These are phyloP conservation scores for Psilopsiagon aymara DNA, from an alignment of 2,113 vertebrate species.

Conservation along the genomic window DNA sequence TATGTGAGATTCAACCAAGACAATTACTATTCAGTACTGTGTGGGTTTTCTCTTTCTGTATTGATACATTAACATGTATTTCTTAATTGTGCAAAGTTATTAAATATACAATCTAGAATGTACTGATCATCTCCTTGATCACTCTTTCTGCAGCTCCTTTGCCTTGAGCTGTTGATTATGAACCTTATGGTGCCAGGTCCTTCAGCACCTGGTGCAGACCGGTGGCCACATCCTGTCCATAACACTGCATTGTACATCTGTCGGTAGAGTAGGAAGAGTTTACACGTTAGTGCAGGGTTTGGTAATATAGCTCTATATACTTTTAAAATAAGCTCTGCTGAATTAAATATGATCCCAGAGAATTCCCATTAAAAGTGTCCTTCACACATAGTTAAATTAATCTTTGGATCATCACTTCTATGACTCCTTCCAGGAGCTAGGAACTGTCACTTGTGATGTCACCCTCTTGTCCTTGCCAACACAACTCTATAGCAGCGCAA, in stretches of 20 bases:
- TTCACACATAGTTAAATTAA: background rate
- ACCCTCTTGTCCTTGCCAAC: background rate
- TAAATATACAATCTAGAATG: fast-evolving
- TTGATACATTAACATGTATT: background rate
- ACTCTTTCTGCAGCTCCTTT: background rate
- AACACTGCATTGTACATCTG: fast-evolving
- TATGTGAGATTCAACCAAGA: background rate
- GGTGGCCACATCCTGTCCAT: background rate
- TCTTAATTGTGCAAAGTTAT: background rate
- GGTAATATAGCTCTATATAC: background rate
- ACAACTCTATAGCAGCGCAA: background rate
- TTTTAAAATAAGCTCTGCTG: background rate
- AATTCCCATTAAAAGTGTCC: background rate
- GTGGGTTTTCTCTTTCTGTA: background rate
- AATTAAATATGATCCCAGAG: background rate
- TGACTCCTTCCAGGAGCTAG: background rate
- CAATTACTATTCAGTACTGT: background rate
- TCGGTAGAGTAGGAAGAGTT: no score
- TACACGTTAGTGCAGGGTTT: background rate
- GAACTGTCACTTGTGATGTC: background rate
- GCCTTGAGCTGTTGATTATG: background rate
- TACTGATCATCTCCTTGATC: background rate
- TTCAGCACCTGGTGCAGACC: fast-evolving
- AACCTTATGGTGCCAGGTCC: background rate
- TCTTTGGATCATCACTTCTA: background rate